Evolutionary conservation across 2,797 vertebrate genomes (phyloP).

Genomic region (Allobates femoralis): DNA sequence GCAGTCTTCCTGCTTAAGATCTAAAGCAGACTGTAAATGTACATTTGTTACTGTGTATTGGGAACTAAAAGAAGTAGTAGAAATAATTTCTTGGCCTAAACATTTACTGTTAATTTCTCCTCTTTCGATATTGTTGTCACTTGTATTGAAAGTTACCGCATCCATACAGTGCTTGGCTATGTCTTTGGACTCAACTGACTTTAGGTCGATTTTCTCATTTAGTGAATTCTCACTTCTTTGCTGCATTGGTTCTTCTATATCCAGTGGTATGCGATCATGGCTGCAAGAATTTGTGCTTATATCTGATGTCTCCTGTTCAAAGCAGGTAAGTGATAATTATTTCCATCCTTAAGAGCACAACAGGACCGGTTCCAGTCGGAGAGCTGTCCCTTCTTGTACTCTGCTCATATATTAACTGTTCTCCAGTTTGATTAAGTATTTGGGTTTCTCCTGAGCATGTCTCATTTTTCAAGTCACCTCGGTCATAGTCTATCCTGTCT

Average conservation of each 20-base stretch:
- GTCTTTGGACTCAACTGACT: constrained; percentile 2
- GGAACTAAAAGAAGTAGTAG: constrained; percentile 36
- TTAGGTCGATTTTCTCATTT: constrained; percentile 17
- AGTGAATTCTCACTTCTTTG: constrained; percentile 56
- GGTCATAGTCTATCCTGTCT: constrained; percentile 45
- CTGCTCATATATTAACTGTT: constrained; percentile 65
- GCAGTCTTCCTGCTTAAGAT: constrained; percentile 30
- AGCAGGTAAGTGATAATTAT: constrained; percentile 53
- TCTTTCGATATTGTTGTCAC: background rate
- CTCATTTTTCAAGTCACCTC: constrained; percentile 64
- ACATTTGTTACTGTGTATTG: constrained; percentile 38
- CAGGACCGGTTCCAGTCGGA: constrained; percentile 67
- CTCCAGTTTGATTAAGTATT: constrained; percentile 64
- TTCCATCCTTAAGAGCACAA: constrained; percentile 49
- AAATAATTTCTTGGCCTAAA: background rate
- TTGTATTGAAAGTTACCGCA: background rate
- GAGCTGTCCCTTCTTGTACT: constrained; percentile 64
- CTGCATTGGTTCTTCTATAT: constrained; percentile 61
- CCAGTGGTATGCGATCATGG: constrained; percentile 61
- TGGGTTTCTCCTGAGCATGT: constrained; percentile 64
- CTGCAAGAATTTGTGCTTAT: constrained; percentile 57
- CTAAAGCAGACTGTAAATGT: constrained; percentile 32
- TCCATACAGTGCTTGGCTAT: background rate
- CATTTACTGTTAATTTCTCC: background rate
- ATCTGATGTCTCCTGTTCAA: constrained; percentile 67